These are phyloP conservation scores for Hylaeus anthracinus DNA, from an alignment of 1,140 invertebrate genomes.

Conservation along the genomic window DNA sequence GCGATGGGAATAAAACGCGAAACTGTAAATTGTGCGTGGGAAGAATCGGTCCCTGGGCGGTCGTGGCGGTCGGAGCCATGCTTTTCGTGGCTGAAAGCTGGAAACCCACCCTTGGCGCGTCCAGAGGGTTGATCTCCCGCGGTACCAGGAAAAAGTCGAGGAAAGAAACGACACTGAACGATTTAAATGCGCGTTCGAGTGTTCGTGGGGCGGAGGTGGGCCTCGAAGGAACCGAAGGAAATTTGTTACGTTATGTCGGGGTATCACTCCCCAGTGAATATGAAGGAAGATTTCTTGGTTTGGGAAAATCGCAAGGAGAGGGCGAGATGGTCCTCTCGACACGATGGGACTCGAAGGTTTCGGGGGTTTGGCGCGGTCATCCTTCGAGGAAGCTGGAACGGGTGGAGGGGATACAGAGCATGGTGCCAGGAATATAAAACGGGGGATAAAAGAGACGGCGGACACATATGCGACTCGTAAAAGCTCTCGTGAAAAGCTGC, in stretches of 20 bases:
- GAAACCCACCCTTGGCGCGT: not conserved
- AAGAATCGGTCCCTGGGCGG: slow-evolving; percentile 79
- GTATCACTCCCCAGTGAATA: slow-evolving; percentile 79
- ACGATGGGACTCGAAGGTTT: slow-evolving; percentile 26
- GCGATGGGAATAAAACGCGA: slow-evolving; percentile 81
- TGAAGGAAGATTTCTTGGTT: slow-evolving; percentile 74
- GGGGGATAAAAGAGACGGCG: slow-evolving; percentile 68
- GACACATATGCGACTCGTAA: slow-evolving; percentile 74
- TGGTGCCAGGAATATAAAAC: slow-evolving; percentile 74
- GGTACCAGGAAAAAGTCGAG: not conserved
- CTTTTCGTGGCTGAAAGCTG: slow-evolving; percentile 57
- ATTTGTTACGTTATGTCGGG: slow-evolving; percentile 78
- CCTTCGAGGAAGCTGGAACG: slow-evolving; percentile 16
- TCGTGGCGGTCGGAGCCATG: slow-evolving; percentile 62
- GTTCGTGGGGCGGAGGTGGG: slow-evolving; percentile 48
- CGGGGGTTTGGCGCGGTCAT: slow-evolving; percentile 34
- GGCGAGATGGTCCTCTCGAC: slow-evolving; percentile 38
- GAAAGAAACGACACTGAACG: slow-evolving; percentile 59
- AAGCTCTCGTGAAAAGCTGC: slow-evolving; percentile 71
- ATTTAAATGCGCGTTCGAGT: slow-evolving; percentile 78
- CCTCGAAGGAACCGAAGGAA: slow-evolving; percentile 63
- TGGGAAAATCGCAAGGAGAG: slow-evolving; percentile 12
- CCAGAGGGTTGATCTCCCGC: slow-evolving; percentile 22
- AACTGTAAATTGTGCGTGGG: slow-evolving; percentile 82
- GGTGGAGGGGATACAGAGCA: slow-evolving; percentile 54